Evolutionary conservation across 2,797 vertebrate species (phyloP), one percentile per base, ranked within the genome.

Genomic region (Podargus strigoides): DNA sequence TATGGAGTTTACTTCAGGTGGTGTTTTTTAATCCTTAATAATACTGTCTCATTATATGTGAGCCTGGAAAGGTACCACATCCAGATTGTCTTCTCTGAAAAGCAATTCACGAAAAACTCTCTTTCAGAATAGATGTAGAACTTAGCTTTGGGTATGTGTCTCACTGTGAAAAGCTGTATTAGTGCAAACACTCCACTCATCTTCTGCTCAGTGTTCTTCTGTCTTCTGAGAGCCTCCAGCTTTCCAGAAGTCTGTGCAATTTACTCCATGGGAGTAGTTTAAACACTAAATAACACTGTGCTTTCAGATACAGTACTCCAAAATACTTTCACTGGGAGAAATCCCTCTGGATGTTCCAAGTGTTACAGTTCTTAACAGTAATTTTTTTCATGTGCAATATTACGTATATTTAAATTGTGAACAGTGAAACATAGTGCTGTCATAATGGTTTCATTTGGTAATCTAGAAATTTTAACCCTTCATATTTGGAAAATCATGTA

Each of bases 1-100:
- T 77, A 21, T 0, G 0, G 39, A 44, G 6, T 87, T 79, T 14
- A 58, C 37, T 67, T 84, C 20, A 42, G 5, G 0, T 63, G 14
- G 3, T 2, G 0, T 53, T 75, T 86, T 69, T 67, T 9, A 30
- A 34, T 46, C 44, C 7, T 2, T 77, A 53, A 27, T 60, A 50
- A 18, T 46, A 19, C 20, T 62, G 27, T 28, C 9, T 74, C 0
- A 1, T 59, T 41, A 2, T 53, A 56, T 55, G 42, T 68, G 49
- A 72, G 9, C 58, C 34, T 10, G 36, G 62, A 64, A 84, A n/a
- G 34, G 9, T 75, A 39, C 12, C 8, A 17, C 12, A 83, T 85
- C 13, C 37, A 41, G 55, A 88, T 58, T 68, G 32, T 46, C 20
- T 73, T 80, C 36, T 32, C 26, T 49, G 26, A 42, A 53, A 85